Evolutionary conservation across 2,797 vertebrate species (phyloP).

Genomic region (Eospalax fontanierii): DNA sequence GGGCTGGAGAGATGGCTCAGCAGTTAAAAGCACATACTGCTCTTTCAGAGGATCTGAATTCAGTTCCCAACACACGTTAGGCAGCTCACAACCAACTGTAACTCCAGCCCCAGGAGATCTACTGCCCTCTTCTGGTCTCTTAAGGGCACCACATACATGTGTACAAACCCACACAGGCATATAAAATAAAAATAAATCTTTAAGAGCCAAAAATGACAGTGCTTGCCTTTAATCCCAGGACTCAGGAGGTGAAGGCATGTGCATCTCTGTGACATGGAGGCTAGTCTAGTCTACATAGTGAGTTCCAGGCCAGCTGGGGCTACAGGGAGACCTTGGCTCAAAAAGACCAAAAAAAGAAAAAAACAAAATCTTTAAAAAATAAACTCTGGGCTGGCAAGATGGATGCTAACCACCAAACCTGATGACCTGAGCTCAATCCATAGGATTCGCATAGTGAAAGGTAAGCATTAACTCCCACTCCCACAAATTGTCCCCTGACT

Average conservation of each 20-base stretch:
- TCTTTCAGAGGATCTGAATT: background rate
- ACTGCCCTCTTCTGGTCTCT: background rate
- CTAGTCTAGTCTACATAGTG: too few species aligned
- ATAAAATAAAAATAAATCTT: background rate
- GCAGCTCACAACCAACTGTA: background rate
- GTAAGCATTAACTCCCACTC: too few species aligned
- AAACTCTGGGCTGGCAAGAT: background rate
- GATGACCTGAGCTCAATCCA: too few species aligned
- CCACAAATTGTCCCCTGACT: too few species aligned
- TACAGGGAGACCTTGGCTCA: too few species aligned
- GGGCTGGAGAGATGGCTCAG: background rate
- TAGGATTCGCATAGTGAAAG: too few species aligned
- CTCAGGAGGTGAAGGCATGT: too few species aligned
- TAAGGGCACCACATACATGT: background rate
- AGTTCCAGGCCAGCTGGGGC: too few species aligned
- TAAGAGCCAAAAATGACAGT: too few species aligned
- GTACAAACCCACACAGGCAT: background rate
- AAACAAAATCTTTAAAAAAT: background rate
- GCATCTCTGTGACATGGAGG: too few species aligned
- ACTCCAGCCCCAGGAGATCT: background rate
- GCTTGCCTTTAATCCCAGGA: too few species aligned
- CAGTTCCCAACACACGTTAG: background rate
- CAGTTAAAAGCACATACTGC: background rate
- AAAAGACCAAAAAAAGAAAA: background rate
- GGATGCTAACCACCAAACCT: background rate